Evolutionary conservation across 2,113 vertebrate genomes (phyloP).

Genomic region (Centrocercus urophasianus): DNA sequence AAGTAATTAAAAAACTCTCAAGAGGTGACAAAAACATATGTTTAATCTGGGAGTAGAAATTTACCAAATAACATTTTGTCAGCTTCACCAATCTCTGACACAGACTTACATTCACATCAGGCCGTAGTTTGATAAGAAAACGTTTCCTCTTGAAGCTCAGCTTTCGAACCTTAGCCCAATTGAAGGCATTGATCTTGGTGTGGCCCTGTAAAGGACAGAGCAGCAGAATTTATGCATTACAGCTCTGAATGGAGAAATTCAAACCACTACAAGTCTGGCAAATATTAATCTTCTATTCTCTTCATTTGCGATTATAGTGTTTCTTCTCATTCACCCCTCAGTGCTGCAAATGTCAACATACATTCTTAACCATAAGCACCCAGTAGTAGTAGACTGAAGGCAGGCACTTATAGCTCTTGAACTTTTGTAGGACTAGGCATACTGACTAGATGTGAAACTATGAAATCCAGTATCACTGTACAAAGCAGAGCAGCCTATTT

Average conservation of each 20-base stretch:
- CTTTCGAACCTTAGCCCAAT: slow-evolving; percentile 98
- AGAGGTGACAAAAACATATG: background rate
- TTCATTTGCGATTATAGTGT: background rate
- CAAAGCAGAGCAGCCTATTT: background rate
- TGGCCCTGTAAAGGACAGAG: slow-evolving; percentile 82
- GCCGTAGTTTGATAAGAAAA: slow-evolving; percentile 95
- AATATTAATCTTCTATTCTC: background rate
- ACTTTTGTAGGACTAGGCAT: background rate
- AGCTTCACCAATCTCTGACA: background rate
- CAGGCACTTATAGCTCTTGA: background rate
- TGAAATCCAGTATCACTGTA: background rate
- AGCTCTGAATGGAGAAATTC: background rate
- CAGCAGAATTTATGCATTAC: background rate
- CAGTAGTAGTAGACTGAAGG: background rate
- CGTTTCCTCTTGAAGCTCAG: slow-evolving; percentile 99
- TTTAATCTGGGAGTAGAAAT: background rate
- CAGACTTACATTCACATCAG: slow-evolving; percentile 91
- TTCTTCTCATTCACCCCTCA: background rate
- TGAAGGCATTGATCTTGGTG: slow-evolving; percentile 97
- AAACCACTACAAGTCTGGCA: background rate
- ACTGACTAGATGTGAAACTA: background rate
- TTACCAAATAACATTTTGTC: background rate
- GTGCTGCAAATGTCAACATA: background rate
- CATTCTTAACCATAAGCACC: background rate
- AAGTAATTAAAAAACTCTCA: background rate